Base-by-base conservation (phyloP, 2,888 invertebrate genomes). In the Julus scanicus region DNA sequence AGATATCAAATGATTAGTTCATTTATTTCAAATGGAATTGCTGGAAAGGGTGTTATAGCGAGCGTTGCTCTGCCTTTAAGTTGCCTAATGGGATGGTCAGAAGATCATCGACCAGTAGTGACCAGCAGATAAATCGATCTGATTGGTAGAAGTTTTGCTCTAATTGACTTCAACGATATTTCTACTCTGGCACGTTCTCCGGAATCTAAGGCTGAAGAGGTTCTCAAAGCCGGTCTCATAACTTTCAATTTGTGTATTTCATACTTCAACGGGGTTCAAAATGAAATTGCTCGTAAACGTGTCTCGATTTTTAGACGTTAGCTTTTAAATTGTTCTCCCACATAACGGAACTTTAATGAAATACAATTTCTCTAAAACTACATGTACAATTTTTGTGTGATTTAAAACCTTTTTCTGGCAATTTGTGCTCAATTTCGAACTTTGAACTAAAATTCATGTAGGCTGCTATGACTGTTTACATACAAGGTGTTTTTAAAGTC, bases 21-120 rank as follows among this genome's bases (percentile, higher is more conserved):
- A 57, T 57, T 57, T 57, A 57, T 57, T 57, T 57, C 57, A 57
- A 57, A 57, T 57, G 57, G 57, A 57, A 57, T 57, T 57, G 57
- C 57, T 57, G 57, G 17, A 57, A 57, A 17, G 57, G 57, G 57
- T 57, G 57, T 17, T 57, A 57, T 17, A 57, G 57, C 57, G 57
- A 57, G 57, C 57, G 57, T 57, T 57, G 57, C 57, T 17, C 57
- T 57, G 57, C 57, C 57, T 57, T 44, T 44, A 44, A 44, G 44
- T 44, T 44, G 44, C 44, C 44, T 44, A 57, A 57, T 57, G 57
- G 57, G 57, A 15, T 17, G 57, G 57, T 57, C 57, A 57, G 57
- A 57, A 57, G 57, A 57, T 57, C 57, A 57, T 57, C 57, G 57
- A 57, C 57, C 57, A 57, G 57, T 57, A 57, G 57, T 57, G 57